Base-by-base conservation (phyloP, 1,140 invertebrate genomes). In the Drosophila lini region DNA sequence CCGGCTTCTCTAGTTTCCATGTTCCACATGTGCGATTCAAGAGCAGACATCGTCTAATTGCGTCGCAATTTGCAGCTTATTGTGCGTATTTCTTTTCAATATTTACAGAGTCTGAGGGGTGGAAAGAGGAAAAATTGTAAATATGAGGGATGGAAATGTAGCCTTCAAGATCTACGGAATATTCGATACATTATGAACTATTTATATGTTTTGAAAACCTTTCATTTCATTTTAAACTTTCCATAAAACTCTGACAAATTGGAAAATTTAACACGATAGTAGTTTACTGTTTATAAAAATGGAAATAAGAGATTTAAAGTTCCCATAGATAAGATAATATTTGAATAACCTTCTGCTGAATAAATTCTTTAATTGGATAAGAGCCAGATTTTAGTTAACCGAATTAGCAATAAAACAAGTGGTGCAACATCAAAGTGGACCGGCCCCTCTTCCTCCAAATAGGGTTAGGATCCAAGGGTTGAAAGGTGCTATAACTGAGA, bases 1-100 rank as follows among this genome's bases (percentile, higher is more conserved):
- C 59, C 4, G 34, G 41, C 32, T 36, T 36, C 50, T 53, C 50
- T 36, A 34, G 50, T 36, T 53, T 53, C 32, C 31, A 34, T 34
- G 50, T 19, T 19, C 31, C 50, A 34, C 50, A 60, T 77, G 38
- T 52, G 52, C 15, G 60, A 56, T 70, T 83, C 41, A 22, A 45
- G 74, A 64, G 47, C 65, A 50, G 55, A 48, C 71, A 55, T 15
- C 31, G 41, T 52, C 31, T 25, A 77, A 84, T 80, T 83, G 63
- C 81, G 81, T 59, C 68, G 81, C 52, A 80, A 41, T 76, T 75
- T 60, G 34, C 28, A 16, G 16, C 22, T 48, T 25, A 50, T 69
- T 65, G 60, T 68, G 65, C 65, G 61, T 65, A 50, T 65, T 67
- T 65, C 65, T 28, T 34, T 34, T 32, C 32, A 65, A 65, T 68